Base-by-base conservation (phyloP, 2,113 vertebrate genomes). In the Mustela nigripes region DNA sequence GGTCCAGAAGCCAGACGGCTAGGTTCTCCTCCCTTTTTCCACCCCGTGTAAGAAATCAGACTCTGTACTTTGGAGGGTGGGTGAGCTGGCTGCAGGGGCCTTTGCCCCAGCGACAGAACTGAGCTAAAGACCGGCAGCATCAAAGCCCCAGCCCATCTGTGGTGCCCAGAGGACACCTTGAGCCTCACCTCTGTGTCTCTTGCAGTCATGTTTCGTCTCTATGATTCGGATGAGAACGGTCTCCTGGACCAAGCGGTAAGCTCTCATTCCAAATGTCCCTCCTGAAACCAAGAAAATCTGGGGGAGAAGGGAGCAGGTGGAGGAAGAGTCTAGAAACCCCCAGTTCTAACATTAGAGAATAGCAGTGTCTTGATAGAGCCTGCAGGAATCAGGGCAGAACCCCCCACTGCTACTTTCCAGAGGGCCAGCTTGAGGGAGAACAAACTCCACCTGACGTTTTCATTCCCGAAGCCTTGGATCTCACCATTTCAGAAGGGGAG, bases 141-240 rank as follows among this genome's bases (percentile, higher is more conserved):
- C 24, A 48, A 56, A 91, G 74, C 22, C 36, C 56, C 74, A 48
- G 60, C 45, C 56, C 8, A 1, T 24, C 21, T 11, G 0, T 65
- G 33, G 42, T 28, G 50, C 36, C 74, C 45, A 26, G 65, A 86
- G 58, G 80, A 87, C 12, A 45, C 96, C 67, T 97, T 71, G 85
- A 5, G 19, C 24, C 78, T 97, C 10, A 48, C 56, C 86, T 98
- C 97, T 98, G 98, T 98, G 91, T 97, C 98, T 97, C 96, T 98
- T 99, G 50, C 98, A 99, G 99, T 99, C 98, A 99, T 99, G 99
- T 99, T 99, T 98, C 99, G 99, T 85, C 99, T 99, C 73, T 99
- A 99, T 0, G 99, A 99, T 48, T 99, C 99, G 0, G 99, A 99
- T 96, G 99, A 99, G 11, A 99, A 99, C 0, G 99, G 99, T 28